Evolutionary conservation across 2,113 vertebrate genomes (phyloP), one percentile per base, ranked within the genome.

Genomic region (Rhea americana): DNA sequence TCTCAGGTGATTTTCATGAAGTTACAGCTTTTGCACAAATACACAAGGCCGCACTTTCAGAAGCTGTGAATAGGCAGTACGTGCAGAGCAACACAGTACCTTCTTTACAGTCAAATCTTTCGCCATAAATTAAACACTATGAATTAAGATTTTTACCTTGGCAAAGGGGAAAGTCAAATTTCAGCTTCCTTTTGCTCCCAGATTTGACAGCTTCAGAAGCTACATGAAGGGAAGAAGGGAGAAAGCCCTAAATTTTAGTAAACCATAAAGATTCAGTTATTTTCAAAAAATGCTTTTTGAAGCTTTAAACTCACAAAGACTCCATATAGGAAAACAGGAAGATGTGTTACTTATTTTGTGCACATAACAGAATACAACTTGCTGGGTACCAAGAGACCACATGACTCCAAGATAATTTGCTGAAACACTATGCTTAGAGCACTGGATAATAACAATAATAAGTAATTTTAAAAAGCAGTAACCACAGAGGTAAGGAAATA

Each of bases 201-300:
- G 59, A 90, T 85, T 91, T 19, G 56, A 71, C 55, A 87, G 56
- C 48, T 59, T 95, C 82, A 63, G 32, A 81, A 83, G 37, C 2
- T 3, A 65, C 50, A 66, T 6, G 56, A 85, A 50, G 35, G 48
- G 10, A 82, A 91, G 45, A 51, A 59, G 28, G 30, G 30, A 75
- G 17, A 89, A 15, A 17, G 21, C 7, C 63, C 58, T 73, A 65
- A 75, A 37, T 75, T 79, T 72, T 22, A 76, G 62, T 50, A 73
- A 77, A 5, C 59, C 75, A 84, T 48, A 68, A 87, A 87, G 37
- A 81, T 82, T 32, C 68, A 39, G 68, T 14, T 66, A 50, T 91
- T 95, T 87, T 83, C 51, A 74, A 85, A 85, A 87, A 76, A 47
- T 47, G 63, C 32, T 83, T 85, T 94, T 55, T 73, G 63, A 91